Percentiles rank a stretch among this genome's conserved stretches.
phyloP scores from a whole-genome alignment of 2,888 invertebrate species.

The Elysia crispata region DNA sequence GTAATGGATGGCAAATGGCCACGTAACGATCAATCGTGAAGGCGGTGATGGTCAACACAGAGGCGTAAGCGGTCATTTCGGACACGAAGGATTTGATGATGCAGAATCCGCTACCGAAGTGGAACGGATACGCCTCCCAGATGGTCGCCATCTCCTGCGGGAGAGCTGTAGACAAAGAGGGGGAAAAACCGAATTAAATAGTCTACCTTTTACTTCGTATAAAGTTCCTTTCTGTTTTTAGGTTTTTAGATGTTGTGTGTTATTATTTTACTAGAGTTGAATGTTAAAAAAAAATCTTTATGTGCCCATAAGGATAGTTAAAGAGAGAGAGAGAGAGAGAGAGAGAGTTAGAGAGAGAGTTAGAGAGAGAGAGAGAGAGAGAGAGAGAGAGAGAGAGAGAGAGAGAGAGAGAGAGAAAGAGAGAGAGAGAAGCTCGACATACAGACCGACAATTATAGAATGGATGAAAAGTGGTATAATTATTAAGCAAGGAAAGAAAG shows the following conservation, averaged over 20 bases:
- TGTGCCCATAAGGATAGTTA: not conserved
- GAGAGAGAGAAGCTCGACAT: not conserved
- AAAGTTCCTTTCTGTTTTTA: too few species aligned
- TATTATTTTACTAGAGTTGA: too few species aligned
- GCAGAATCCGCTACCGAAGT: conserved; percentile 77
- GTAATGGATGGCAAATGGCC: conserved; percentile 93
- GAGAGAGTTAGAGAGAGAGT: too few species aligned
- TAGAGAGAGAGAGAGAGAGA: too few species aligned
- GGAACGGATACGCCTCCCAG: conserved; percentile 78
- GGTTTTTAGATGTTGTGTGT: too few species aligned
- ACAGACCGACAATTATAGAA: not conserved
- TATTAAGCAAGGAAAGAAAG: not conserved
- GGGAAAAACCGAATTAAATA: too few species aligned
- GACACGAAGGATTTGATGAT: conserved; percentile 78
- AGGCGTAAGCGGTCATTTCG: conserved; percentile 88
- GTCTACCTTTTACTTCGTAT: too few species aligned
- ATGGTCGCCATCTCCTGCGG: conserved; percentile 78
- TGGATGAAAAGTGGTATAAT: not conserved
- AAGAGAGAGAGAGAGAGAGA: too few species aligned
- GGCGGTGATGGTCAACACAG: conserved; percentile 92
- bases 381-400: conserved; percentile 3
- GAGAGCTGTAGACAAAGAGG: conserved; percentile 69
- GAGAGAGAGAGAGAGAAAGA: conserved; percentile 5
- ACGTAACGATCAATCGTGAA: conserved; percentile 92
- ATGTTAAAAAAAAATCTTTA: too few species aligned